phyloP scores from a whole-genome alignment of 2,113 vertebrate species.

The human (Homo sapiens) region DNA sequence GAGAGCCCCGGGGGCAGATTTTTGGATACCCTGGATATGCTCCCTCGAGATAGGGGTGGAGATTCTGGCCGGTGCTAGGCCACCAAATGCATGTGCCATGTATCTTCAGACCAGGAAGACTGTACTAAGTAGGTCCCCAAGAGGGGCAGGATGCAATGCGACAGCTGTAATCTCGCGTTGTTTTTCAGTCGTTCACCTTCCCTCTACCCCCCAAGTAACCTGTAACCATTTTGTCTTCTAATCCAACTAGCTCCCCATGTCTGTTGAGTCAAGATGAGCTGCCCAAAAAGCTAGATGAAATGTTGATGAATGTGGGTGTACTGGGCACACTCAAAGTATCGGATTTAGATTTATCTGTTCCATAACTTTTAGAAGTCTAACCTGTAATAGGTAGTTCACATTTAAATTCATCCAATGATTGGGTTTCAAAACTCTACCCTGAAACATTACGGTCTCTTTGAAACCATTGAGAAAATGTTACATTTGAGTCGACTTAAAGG shows the following conservation, averaged over 20 bases:
- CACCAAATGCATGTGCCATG: accelerated
- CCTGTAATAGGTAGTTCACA: no score
- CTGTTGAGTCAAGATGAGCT: no score
- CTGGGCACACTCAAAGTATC: no score
- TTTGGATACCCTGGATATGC: background rate
- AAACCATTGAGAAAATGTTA: background rate
- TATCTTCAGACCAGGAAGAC: accelerated
- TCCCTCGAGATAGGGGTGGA: background rate
- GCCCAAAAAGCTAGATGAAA: accelerated
- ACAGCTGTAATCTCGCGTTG: no score
- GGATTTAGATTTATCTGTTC: no score
- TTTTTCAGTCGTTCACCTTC: background rate
- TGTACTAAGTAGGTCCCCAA: accelerated
- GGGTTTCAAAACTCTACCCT: background rate
- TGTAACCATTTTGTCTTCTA: slow-evolving; percentile 7
- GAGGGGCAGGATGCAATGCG: accelerated
- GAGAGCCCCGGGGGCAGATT: accelerated
- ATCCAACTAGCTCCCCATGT: slow-evolving; percentile 80
- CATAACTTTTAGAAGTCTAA: no score
- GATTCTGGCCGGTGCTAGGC: accelerated
- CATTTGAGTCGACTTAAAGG: background rate
- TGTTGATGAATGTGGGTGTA: no score
- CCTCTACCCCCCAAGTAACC: background rate
- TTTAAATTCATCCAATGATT: no score
- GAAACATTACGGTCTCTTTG: background rate